A percentile compares a stretch with the other conserved stretches of the same genome.
Evolutionary conservation across 2,797 vertebrate genomes (phyloP).

Genomic region (Phrynocephalus vlangalii): DNA sequence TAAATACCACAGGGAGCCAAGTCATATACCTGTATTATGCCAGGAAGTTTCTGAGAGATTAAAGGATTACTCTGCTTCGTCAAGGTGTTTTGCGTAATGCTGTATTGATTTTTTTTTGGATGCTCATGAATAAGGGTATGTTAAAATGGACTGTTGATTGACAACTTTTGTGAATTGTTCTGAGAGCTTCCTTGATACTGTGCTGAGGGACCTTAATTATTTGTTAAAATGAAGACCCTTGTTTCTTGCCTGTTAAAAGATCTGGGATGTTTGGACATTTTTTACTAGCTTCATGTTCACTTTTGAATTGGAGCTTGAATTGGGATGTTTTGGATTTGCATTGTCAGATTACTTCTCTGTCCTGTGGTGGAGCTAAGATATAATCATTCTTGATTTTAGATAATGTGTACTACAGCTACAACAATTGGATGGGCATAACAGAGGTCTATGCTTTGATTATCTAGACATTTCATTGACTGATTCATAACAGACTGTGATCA

Average conservation of each 20-base stretch:
- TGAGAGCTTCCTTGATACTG: background rate
- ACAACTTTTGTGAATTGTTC: background rate
- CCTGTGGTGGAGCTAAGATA: background rate
- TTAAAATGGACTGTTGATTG: background rate
- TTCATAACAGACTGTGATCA: background rate
- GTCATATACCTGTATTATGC: background rate
- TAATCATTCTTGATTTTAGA: background rate
- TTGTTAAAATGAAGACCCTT: background rate
- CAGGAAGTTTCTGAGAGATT: background rate
- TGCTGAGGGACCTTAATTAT: background rate
- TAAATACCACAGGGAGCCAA: background rate
- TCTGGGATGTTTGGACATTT: background rate
- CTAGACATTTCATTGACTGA: background rate
- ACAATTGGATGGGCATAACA: background rate
- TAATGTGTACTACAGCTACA: background rate
- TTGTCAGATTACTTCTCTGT: background rate
- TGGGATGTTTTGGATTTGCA: background rate
- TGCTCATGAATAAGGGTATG: background rate
- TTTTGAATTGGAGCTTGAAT: background rate
- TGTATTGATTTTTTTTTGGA: constrained; percentile 6
- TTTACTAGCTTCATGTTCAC: background rate
- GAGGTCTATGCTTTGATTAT: background rate
- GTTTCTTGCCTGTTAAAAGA: background rate
- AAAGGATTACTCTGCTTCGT: constrained; percentile 4
- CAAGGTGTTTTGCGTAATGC: background rate